Conservation (phyloP, 2,797 vertebrate species). For the Spheniscus humboldti region DNA sequence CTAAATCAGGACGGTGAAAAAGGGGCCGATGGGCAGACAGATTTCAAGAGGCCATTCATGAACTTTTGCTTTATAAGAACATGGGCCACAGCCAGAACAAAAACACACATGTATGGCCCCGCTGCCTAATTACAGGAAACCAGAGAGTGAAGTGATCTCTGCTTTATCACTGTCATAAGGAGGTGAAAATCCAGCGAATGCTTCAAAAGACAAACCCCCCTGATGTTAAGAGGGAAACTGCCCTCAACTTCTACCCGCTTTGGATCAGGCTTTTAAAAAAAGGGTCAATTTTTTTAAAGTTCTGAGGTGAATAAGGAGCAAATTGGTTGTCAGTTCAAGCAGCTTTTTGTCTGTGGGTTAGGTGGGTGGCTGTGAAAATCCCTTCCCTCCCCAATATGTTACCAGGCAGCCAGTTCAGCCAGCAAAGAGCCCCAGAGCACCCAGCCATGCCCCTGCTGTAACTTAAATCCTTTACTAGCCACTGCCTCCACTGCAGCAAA, state of each 20-base stretch:
- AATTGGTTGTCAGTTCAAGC: background rate
- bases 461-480: background rate
- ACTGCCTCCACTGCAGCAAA: background rate
- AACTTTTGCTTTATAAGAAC: background rate
- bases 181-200: background rate
- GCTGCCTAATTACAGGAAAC: background rate
- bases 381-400: background rate
- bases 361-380: background rate
- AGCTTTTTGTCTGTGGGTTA: background rate
- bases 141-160: background rate
- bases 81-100: background rate
- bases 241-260: background rate
- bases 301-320: background rate
- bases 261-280: background rate
- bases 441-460: background rate
- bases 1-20: background rate
- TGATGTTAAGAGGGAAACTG: background rate
- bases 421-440: background rate
- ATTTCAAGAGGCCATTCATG: background rate
- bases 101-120: background rate
- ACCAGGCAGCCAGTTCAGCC: background rate
- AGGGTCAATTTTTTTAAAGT: accelerated
- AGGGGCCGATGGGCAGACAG: background rate
- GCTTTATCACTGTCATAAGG: background rate
- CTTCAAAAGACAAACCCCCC: background rate